Conservation (phyloP, 2,888 invertebrate species). For the Euzetes globulus region DNA sequence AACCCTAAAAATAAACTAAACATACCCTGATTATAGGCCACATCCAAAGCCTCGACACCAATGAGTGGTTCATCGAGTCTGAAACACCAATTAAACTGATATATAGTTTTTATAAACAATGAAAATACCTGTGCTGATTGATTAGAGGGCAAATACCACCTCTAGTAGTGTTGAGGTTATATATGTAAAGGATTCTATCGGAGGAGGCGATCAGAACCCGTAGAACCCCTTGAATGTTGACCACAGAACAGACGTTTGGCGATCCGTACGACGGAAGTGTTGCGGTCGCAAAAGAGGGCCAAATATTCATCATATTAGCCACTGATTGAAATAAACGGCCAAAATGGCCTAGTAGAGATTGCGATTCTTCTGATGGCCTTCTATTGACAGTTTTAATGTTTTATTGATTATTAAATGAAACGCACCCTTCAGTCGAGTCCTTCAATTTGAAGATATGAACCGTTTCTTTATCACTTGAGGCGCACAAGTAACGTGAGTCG, state of each 20-base stretch:
- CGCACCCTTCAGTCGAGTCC: conserved; percentile 56
- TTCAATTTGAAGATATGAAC: conserved; percentile 92
- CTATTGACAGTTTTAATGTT: conserved; percentile 25
- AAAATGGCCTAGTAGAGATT: conserved; percentile 79
- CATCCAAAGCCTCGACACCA: background rate
- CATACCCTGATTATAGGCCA: conserved; percentile 9
- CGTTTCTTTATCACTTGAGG: conserved; percentile 96
- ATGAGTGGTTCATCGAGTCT: background rate
- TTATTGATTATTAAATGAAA: background rate
- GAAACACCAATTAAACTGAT: background rate
- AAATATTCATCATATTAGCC: conserved; percentile 90
- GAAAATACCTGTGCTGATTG: conserved; percentile 64
- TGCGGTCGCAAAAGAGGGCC: conserved; percentile 87
- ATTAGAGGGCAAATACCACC: conserved; percentile 86
- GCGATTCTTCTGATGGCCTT: conserved; percentile 47
- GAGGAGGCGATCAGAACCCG: conserved; percentile 85
- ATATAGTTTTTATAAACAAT: background rate
- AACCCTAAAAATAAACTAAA: background rate
- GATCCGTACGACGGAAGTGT: conserved; percentile 66
- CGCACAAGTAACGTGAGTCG: conserved; percentile 80
- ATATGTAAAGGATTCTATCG: conserved; percentile 85
- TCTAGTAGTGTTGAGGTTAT: conserved; percentile 72
- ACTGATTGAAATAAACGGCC: conserved; percentile 82
- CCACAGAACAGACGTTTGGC: conserved; percentile 70
- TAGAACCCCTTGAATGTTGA: conserved; percentile 64